Conservation (phyloP, 2,888 invertebrate species). For the Hypsopygia costalis region DNA sequence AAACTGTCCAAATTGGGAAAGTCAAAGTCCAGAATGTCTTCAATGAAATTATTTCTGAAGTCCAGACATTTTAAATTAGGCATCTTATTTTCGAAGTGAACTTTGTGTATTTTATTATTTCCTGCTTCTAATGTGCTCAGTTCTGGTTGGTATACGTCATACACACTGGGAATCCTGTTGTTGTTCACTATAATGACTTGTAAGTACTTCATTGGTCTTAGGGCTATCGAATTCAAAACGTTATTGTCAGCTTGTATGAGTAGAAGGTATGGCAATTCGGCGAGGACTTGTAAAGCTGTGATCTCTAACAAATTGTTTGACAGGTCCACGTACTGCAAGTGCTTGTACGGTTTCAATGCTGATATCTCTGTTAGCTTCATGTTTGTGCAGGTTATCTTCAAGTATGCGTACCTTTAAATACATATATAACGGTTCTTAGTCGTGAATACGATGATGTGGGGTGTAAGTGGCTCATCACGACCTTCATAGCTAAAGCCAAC, state of each 20-base stretch:
- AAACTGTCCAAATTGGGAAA: constrained; percentile 83
- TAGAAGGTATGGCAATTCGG: constrained; percentile 75
- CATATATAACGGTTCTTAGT: too few species aligned
- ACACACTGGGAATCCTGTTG: constrained; percentile 72
- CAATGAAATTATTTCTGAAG: constrained; percentile 72
- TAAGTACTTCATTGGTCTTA: constrained; percentile 77
- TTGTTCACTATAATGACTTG: constrained; percentile 80
- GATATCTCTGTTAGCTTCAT: constrained; percentile 75
- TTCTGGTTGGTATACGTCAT: constrained; percentile 76
- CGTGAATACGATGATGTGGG: too few species aligned
- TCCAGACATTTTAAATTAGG: constrained; percentile 74
- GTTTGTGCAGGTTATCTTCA: constrained; percentile 73
- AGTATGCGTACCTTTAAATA: constrained; percentile 76
- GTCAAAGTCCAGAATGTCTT: constrained; percentile 61
- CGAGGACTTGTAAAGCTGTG: constrained; percentile 66
- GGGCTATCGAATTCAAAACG: constrained; percentile 58
- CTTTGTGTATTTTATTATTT: constrained; percentile 57
- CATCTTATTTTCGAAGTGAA: constrained; percentile 47
- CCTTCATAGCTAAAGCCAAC: too few species aligned
- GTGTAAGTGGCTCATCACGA: too few species aligned
- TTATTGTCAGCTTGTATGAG: constrained; percentile 81
- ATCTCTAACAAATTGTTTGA: constrained; percentile 74
- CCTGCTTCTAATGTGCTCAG: constrained; percentile 79
- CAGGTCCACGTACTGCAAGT: constrained; percentile 80
- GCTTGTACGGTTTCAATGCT: constrained; percentile 68